Evolutionary conservation across 37 sponge, comb jelly and placozoan genomes (phyloP).

Genomic region (Halisarca cf. caerulea): DNA sequence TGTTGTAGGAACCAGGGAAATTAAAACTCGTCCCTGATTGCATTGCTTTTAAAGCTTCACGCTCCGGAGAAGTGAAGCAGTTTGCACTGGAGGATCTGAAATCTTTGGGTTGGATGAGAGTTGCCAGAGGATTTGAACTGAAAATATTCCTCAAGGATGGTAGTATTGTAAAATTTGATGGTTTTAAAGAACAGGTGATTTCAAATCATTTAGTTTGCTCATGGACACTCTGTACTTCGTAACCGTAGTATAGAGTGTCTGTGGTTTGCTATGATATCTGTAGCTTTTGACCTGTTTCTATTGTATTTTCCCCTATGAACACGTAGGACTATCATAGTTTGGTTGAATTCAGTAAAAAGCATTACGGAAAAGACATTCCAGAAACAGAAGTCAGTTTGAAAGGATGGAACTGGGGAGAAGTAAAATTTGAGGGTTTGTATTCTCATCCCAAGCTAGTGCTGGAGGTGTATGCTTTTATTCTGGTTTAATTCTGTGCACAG

Average conservation of each 20-base stretch:
- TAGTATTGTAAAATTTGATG: constrained; percentile 68
- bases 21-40: constrained; percentile 82
- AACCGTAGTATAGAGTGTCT: too few species aligned
- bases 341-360: constrained; percentile 65
- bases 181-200: constrained; percentile 93
- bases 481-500: constrained; percentile 49
- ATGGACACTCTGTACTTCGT: not conserved
- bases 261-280: not conserved
- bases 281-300: not conserved
- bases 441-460: too few species aligned
- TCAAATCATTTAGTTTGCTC: not conserved
- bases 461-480: too few species aligned
- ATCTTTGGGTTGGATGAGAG: constrained; percentile 78
- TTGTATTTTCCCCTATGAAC: not conserved
- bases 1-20: constrained; percentile 75
- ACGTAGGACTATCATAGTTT: constrained; percentile 77
- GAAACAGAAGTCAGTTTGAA: constrained; percentile 89
- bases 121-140: constrained; percentile 79
- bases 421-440: constrained; percentile 65
- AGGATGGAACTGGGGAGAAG: constrained; percentile 99
- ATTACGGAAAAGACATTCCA: constrained; percentile 64
- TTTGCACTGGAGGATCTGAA: constrained; percentile 60
- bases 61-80: constrained; percentile 71
- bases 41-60: constrained; percentile 78
- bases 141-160: constrained; percentile 66